Evolutionary conservation across 2,797 vertebrate species (phyloP), one percentile per base, ranked within the genome.

Genomic region (Rachycentron canadum): DNA sequence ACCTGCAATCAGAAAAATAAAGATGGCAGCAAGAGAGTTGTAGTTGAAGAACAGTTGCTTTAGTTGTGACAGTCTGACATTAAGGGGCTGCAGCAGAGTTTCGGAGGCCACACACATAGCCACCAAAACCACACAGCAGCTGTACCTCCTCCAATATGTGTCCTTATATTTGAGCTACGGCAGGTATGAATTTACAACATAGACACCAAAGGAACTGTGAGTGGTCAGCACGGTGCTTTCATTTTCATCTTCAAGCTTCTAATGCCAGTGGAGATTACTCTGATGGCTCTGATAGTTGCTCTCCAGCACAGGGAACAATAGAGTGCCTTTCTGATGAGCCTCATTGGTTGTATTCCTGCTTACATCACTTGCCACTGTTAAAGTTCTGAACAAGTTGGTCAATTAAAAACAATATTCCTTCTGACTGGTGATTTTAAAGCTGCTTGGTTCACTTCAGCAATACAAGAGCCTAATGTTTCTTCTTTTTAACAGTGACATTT

Each of bases 401-500:
- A 78, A 76, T 81, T 76, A 49, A 76, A 68, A 77, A 40, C 10
- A 16, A 19, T 56, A 40, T 71, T 52, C 14, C 3, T 34, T 21
- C 36, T 17, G 53, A 65, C 57, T 19, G 30, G 1, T 52, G 19
- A 21, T 66, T 76, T 71, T 64, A 64, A 61, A 81, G 21, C 45
- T 30, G 34, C 23, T 59, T 19, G 16, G 25, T 82, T 79, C 34
- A 40, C 62, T 73, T 52, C 58, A 75, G 58, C 9, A 45, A 10
- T 19, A 59, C 71, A 53, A 56, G 45, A 75, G 69, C 55, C 28
- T 28, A 67, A 78, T 78, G 52, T 47, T 63, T 69, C 34, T 43
- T 21, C 58, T 38, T 66, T 70, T n/a, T 78, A 61, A 49, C 30
- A 53, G 38, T 62, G 61, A 73, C 34, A 67, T 63, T 72, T 68